Evolutionary conservation across 2,888 invertebrate genomes (phyloP).

Genomic region (Meiosimyza decipiens): DNA sequence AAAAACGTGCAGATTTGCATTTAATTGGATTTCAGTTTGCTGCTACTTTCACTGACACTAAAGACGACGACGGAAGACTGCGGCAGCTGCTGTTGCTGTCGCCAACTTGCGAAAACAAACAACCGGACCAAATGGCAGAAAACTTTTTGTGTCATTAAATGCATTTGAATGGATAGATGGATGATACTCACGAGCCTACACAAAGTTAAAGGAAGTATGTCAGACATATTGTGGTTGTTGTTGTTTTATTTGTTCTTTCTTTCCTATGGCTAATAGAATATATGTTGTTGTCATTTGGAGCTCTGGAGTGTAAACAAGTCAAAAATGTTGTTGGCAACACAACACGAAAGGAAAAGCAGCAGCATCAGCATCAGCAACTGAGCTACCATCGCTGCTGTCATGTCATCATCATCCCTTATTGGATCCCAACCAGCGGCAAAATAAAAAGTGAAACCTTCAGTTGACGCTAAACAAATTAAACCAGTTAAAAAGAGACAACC

Average conservation of each 20-base stretch:
- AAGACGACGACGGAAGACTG: background rate
- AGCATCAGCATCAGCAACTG: constrained; percentile 18
- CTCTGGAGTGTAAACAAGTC: constrained; percentile 26
- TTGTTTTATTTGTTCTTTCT: constrained; percentile 15
- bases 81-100: too few species aligned
- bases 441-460: constrained; percentile 19
- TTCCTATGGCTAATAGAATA: constrained; percentile 46
- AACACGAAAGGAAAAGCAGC: constrained; percentile 13
- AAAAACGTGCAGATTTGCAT: constrained; percentile 16
- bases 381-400: constrained; percentile 24
- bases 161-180: too few species aligned
- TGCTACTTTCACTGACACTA: constrained; percentile 5
- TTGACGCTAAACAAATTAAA: constrained; percentile 56
- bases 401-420: constrained; percentile 39
- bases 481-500: constrained; percentile 59
- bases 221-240: constrained; percentile 28
- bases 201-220: constrained; percentile 25
- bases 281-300: constrained; percentile 44
- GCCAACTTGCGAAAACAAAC: background rate
- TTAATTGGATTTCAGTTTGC: background rate
- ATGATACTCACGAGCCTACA: constrained; percentile 11
- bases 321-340: constrained; percentile 14
- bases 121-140: background rate
- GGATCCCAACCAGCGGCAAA: constrained; percentile 41
- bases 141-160: background rate